Base-by-base conservation (phyloP, 1,140 invertebrate genomes). In the Zaprionus gabonicus region DNA sequence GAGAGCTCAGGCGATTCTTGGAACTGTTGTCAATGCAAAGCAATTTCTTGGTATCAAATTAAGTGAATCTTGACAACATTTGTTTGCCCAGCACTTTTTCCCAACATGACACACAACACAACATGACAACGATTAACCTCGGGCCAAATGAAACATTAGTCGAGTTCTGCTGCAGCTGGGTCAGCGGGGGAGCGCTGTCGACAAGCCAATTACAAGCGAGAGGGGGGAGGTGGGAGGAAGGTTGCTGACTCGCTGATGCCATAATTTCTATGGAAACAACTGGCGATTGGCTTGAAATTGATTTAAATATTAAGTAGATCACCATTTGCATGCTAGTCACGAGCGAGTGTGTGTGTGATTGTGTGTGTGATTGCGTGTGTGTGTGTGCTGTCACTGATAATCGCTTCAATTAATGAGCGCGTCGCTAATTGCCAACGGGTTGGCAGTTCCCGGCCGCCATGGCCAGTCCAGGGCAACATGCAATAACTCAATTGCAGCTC, bases 401-500 rank as follows among this genome's bases (percentile, higher is more conserved):
- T 87, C 70, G 74, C 73, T 77, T 77, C 80, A 87, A 78, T 80
- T 86, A 87, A 87, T 87, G 80, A 68, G 74, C 57, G 63, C 64
- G 41, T 69, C 56, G 84, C 77, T 87, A 87, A 83, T 88, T 87
- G 69, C 80, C 71, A 65, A 70, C 81, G 64, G 63, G 49, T 53
- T 53, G 62, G 17, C 62, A 55, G 63, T 56, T 66, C 23, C 77
- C 72, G 77, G 74, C 70, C 20, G 46, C n/a, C 38, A 17, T 51
- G 4, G 46, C 46, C 46, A 10, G 31, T 34, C 31, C 31, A 34
- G 31, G 31, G 31, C 31, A 71, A 49, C 83, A 82, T 82, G 83
- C 81, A 80, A 88, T 88, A 87, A 87, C 82, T 83, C 80, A 88
- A 80, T 80, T 87, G 83, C 83, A 80, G 53, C 13, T 23, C 17